These are phyloP conservation scores for Penaeus chinensis DNA, from an alignment of 1,140 invertebrate genomes.

Conservation along the genomic window DNA sequence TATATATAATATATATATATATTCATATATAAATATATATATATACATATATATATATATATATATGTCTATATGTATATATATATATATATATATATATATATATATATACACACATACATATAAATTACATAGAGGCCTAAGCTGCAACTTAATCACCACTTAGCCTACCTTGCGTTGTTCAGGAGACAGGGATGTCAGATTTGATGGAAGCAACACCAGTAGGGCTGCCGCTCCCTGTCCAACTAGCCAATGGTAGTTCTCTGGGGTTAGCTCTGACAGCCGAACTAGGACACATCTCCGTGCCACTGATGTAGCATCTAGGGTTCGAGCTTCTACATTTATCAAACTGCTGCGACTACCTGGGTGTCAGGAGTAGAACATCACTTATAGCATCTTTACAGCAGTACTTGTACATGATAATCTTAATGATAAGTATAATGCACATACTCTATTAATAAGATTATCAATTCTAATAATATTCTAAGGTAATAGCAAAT, in stretches of 20 bases:
- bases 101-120: too few relatives aligned
- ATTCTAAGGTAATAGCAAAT: too few relatives aligned
- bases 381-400: slow-evolving; percentile 18
- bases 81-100: too few relatives aligned
- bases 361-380: slow-evolving; percentile 72
- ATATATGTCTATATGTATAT: too few relatives aligned
- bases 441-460: too few relatives aligned
- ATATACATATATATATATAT: too few relatives aligned
- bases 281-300: slow-evolving; percentile 87
- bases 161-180: slow-evolving; percentile 77
- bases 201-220: slow-evolving; percentile 82
- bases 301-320: slow-evolving; percentile 85
- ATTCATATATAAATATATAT: too few relatives aligned
- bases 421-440: neutral
- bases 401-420: neutral
- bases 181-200: slow-evolving; percentile 75
- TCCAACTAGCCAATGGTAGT: slow-evolving; percentile 80
- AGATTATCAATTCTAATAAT: too few relatives aligned
- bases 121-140: neutral
- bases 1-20: too few relatives aligned
- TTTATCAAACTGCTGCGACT: slow-evolving; percentile 84
- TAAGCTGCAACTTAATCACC: slow-evolving; percentile 29
- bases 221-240: slow-evolving; percentile 86
- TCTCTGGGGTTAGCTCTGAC: slow-evolving; percentile 81
- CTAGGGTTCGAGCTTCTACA: slow-evolving; percentile 87